These are phyloP conservation scores for Lepetodrilus schrolli DNA, from an alignment of 2,888 invertebrate genomes.

Conservation along the genomic window DNA sequence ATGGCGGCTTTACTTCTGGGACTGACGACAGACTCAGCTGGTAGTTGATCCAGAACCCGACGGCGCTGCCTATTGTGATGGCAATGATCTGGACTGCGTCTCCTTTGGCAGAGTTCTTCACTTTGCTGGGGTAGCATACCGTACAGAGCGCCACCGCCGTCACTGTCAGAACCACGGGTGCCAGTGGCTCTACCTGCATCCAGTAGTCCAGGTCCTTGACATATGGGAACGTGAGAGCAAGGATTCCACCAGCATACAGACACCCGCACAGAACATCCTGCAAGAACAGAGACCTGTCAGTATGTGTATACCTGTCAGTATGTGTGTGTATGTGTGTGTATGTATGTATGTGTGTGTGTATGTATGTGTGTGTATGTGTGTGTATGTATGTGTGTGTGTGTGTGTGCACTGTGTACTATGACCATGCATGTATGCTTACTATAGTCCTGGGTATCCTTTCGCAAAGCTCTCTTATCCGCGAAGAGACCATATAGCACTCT, in stretches of 20 bases:
- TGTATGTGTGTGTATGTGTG: not conserved
- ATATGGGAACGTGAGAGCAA: constrained; percentile 46
- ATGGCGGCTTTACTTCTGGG: constrained; percentile 33
- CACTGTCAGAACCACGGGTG: constrained; percentile 52
- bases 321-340: not conserved
- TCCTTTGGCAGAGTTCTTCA: constrained; percentile 52
- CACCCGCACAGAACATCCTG: constrained; percentile 62
- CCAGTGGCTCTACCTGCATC: constrained; percentile 56
- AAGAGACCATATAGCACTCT: no score
- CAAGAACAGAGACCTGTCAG: not conserved
- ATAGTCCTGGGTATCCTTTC: no score
- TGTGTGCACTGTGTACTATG: no score
- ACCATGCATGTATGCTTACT: no score
- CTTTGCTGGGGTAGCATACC: constrained; percentile 56
- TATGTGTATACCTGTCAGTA: not conserved
- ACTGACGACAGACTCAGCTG: constrained; percentile 52
- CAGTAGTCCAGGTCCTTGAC: constrained; percentile 56
- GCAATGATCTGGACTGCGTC: constrained; percentile 62
- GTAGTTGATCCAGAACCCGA: constrained; percentile 60
- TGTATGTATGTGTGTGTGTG: not conserved
- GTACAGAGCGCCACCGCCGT: constrained; percentile 58
- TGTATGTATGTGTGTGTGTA: not conserved
- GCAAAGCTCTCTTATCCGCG: no score
- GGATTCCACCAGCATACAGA: constrained; percentile 45
- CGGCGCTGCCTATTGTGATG: constrained; percentile 46